Conservation (phyloP, 1,140 invertebrate species). For the Halyomorpha halys region DNA sequence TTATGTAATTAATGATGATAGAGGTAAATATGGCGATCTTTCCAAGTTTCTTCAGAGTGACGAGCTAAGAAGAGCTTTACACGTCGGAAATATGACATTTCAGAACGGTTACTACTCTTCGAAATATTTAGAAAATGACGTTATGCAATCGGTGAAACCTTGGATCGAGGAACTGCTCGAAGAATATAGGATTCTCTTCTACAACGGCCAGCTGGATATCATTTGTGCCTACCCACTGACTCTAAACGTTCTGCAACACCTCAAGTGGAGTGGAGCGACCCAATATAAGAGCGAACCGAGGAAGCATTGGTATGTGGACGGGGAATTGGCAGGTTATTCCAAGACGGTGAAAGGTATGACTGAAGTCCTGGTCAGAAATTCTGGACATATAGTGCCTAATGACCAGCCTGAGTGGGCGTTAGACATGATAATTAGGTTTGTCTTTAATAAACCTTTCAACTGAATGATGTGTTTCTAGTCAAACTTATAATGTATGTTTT, state of each 20-base stretch:
- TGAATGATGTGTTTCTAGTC: too few relatives aligned
- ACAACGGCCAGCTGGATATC: slow-evolving; percentile 68
- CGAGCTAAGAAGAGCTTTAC: too few relatives aligned
- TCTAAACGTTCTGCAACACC: slow-evolving; percentile 46
- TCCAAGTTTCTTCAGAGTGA: too few relatives aligned
- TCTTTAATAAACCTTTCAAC: too few relatives aligned
- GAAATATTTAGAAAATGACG: slow-evolving; percentile 58
- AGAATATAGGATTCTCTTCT: slow-evolving; percentile 59
- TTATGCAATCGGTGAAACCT: slow-evolving; percentile 71
- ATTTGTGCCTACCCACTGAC: slow-evolving; percentile 72
- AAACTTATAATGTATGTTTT: too few relatives aligned
- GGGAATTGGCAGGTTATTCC: slow-evolving; percentile 26
- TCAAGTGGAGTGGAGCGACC: slow-evolving; percentile 53
- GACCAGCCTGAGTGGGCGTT: slow-evolving; percentile 2
- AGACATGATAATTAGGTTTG: too few relatives aligned
- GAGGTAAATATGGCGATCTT: too few relatives aligned
- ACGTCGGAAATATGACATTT: slow-evolving; percentile 32
- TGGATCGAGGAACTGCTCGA: slow-evolving; percentile 58
- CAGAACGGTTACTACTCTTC: slow-evolving; percentile 43
- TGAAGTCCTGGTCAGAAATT: slow-evolving; percentile 6
- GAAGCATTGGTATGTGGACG: slow-evolving; percentile 29
- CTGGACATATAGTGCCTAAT: slow-evolving; percentile 5
- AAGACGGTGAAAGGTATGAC: slow-evolving; percentile 44
- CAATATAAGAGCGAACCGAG: slow-evolving; percentile 52
- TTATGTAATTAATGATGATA: too few relatives aligned